phyloP scores from a whole-genome alignment of 2,888 invertebrate genomes.

The Macrophya annulata region DNA sequence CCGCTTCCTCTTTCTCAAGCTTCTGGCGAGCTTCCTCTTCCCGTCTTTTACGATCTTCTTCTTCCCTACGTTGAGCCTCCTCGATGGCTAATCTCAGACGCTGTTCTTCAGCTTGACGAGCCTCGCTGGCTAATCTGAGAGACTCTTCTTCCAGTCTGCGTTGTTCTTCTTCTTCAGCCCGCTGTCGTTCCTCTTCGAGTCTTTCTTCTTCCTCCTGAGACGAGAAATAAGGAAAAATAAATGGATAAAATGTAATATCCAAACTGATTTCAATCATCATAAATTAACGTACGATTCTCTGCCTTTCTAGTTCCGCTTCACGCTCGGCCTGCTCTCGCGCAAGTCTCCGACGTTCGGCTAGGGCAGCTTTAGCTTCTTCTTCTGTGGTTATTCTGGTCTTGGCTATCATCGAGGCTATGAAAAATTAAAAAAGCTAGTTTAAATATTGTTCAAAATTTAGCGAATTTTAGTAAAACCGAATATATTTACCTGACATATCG shows the following conservation, averaged over 20 bases:
- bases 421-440: background rate
- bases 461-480: background rate
- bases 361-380: slow-evolving; percentile 95
- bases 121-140: slow-evolving; percentile 88
- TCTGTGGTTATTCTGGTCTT: slow-evolving; percentile 91
- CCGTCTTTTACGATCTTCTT: slow-evolving; percentile 88
- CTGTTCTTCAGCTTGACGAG: slow-evolving; percentile 91
- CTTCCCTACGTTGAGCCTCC: slow-evolving; percentile 89
- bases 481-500: slow-evolving; percentile 83
- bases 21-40: slow-evolving; percentile 85
- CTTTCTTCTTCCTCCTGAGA: slow-evolving; percentile 86
- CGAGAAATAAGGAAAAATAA: slow-evolving; percentile 37
- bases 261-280: slow-evolving; percentile 2
- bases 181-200: slow-evolving; percentile 86
- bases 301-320: slow-evolving; percentile 92
- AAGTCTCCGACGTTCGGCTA: slow-evolving; percentile 93
- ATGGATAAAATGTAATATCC: background rate
- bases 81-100: slow-evolving; percentile 87
- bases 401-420: slow-evolving; percentile 85
- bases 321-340: slow-evolving; percentile 96
- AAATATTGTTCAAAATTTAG: background rate
- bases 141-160: slow-evolving; percentile 91
- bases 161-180: slow-evolving; percentile 92
- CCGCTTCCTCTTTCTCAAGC: slow-evolving; percentile 88
- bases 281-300: slow-evolving; percentile 79